Base-by-base conservation (phyloP, 1,140 invertebrate genomes). In the Chironomus tepperi region DNA sequence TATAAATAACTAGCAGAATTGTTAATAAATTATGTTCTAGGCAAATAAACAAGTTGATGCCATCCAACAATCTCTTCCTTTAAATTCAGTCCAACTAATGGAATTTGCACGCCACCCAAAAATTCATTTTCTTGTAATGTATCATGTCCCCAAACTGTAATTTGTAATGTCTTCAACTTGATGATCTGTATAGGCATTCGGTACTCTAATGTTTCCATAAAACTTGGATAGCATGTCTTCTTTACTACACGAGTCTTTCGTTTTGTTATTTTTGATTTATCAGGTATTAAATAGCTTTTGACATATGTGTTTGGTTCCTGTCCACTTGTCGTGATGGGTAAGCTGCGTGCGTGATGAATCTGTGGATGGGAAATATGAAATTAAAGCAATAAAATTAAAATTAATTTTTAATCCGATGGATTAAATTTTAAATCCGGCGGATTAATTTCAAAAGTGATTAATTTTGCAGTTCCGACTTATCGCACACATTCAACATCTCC, bases 171-270 rank as follows among this genome's bases (percentile, higher is more conserved):
- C 74, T 91, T 86, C 74, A 86, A 84, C 77, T 88, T 87, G 2
- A 98, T 87, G 43, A 93, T 88, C 74, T 96, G 92, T 65, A 96
- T 79, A 1, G 93, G 88, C 84, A 97, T 88, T 77, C 93, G 86
- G 79, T 97, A 98, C 79, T 95, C 93, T 79, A 97, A 84, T 92
- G 96, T 96, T 88, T 98, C 96, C 94, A 98, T 98, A 83, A 96
- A 99, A 24, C 94, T 96, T 7, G 96, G 96, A 85, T 98, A 93
- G 80, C 92, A 94, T 80, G 93, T 96, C 78, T 91, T 90, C 77
- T 92, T 91, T 1, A 97, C 89, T 19, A 97, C 92, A 84, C 96
- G 95, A 0, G 97, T 98, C 83, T 98, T 99, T 12, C 94, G 86
- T 84, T 98, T 98, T 34, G 97, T 98, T 75, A 87, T 89, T 84